Base-by-base conservation (phyloP, 1,140 invertebrate species). In the Drosophila rhopaloa region DNA sequence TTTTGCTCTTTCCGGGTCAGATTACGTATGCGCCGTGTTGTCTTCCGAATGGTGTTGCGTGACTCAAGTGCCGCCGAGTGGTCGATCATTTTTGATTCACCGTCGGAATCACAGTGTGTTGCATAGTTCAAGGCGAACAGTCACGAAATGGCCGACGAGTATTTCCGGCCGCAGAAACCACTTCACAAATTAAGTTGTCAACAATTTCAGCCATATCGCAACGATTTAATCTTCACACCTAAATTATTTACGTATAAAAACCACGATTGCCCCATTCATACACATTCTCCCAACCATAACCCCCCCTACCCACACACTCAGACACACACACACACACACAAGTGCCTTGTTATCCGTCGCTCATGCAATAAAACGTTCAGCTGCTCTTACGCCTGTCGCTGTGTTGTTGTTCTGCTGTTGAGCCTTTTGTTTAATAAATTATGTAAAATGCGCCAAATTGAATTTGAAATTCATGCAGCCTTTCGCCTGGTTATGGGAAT, bases 381-480 rank as follows among this genome's bases (percentile, higher is more conserved):
- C 59, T 63, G 38, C 62, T 67, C 61, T 37, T 44, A 46, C 62
- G 57, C 41, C 24, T 24, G 24, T 24, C 62, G 32, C 35, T 9
- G 11, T 75, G 59, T 84, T 62, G 60, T 53, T 63, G 32, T 19
- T 51, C 44, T 62, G 68, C 55, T 57, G 73, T 61, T 62, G 79
- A 70, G 84, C 77, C 84, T 78, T 88, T 88, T 88, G 84, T 89
- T 88, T 88, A 88, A 89, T 89, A 89, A 89, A 89, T 89, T 89
- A 89, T 89, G 84, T 84, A 89, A 89, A 89, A 89, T 81, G 84
- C 84, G 80, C 77, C 84, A 89, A 89, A 89, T 89, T 89, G 84
- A 89, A 89, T 89, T 89, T 89, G 84, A 89, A 89, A 89, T 89
- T 89, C 84, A 89, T 89, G 77, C 84, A 84, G 84, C 76, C 84